Conservation (phyloP, 2,797 vertebrate genomes). For the Forpus xanthops region DNA sequence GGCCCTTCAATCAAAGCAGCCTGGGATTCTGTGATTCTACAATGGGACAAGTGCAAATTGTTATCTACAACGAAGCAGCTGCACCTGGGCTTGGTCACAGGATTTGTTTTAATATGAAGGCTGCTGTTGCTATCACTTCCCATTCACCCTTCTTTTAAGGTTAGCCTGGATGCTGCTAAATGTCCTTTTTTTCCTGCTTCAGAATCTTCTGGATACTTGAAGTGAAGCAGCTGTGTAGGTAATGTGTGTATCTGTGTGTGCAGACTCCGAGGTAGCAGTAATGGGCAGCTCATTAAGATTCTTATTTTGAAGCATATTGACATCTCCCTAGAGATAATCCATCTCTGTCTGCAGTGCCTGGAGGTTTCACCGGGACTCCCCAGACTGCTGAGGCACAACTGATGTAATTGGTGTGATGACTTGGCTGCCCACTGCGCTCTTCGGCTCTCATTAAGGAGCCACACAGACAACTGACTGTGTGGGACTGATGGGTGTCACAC, state of each 20-base stretch:
- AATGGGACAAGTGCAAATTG: neutral
- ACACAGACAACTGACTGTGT: accelerated
- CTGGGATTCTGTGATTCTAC: neutral
- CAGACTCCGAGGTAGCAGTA: neutral
- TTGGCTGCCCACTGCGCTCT: neutral
- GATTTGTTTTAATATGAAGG: neutral
- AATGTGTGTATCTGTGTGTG: neutral
- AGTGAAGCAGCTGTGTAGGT: accelerated
- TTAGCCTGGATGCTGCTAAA: neutral
- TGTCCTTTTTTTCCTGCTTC: neutral
- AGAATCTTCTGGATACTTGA: neutral
- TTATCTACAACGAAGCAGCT: neutral
- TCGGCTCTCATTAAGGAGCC: neutral
- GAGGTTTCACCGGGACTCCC: neutral
- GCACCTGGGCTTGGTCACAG: accelerated
- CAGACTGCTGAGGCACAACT: neutral
- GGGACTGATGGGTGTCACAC: neutral
- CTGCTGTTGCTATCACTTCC: accelerated
- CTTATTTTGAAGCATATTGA: neutral
- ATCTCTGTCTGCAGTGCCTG: neutral
- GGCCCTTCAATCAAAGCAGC: neutral
- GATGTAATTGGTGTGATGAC: neutral
- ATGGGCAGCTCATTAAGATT: neutral
- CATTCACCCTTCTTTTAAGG: neutral
- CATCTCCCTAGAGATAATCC: neutral